A percentile compares a stretch with the other conserved stretches of the same genome.
Conservation (phyloP, 2,113 vertebrate species). For the Panurus biarmicus region DNA sequence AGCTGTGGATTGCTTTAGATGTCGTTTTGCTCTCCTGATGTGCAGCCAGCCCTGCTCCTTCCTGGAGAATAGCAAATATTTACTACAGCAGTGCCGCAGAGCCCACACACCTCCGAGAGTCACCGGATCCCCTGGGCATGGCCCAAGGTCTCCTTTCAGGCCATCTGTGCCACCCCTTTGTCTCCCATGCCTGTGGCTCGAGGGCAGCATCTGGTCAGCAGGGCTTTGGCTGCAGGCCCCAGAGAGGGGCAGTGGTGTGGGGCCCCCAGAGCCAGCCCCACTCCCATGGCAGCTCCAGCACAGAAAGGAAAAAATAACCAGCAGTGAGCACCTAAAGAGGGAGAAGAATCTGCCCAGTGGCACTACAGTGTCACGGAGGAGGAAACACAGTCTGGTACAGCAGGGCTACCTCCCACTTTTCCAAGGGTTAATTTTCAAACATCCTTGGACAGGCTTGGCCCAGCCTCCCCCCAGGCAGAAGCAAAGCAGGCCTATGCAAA, state of each 20-base stretch:
- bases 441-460: background rate
- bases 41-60: background rate
- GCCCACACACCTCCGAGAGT: background rate
- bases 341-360: background rate
- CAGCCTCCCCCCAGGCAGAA: background rate
- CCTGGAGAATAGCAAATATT: background rate
- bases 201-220: background rate
- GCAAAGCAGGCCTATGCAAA: background rate
- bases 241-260: background rate
- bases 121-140: background rate
- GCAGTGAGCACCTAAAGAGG: background rate
- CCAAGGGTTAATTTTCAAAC: background rate
- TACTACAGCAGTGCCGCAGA: background rate
- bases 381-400: background rate
- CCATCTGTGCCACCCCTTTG: background rate
- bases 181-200: background rate
- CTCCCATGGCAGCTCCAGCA: background rate
- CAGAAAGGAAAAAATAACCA: background rate
- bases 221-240: fast-evolving
- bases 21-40: background rate
- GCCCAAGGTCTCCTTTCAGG: background rate
- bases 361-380: background rate
- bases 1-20: background rate
- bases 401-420: background rate
- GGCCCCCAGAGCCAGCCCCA: background rate